Evolutionary conservation across 2,888 invertebrate species (phyloP), one percentile per base, ranked within the genome.

Genomic region (Ochlodes sylvanus): DNA sequence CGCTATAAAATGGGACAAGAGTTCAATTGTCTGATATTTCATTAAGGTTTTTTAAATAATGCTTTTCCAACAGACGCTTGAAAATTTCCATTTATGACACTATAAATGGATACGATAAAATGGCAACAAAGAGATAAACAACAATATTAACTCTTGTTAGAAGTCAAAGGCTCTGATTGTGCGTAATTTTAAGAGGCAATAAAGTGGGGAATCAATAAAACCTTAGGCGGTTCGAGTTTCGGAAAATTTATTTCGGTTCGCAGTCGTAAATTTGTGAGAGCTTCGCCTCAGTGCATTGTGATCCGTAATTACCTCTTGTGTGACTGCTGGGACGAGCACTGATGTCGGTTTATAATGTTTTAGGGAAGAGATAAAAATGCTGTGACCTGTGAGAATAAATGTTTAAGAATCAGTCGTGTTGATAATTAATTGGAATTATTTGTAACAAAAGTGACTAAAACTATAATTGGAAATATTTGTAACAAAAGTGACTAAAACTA

Each of bases 141-240:
- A 63, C 42, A 19, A 63, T 34, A 44, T 21, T 55, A 38, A 52
- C 15, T 38, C 10, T 32, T 55, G 54, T 55, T 42, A 63, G 47
- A 27, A 41, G 44, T 32, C 44, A 64, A 54, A 54, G 44, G 10
- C 62, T 63, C 50, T 47, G 47, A 69, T 63, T 69, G 62, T 76
- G 73, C 71, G 76, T 73, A 75, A 75, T 76, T 76, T 77, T 72
- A 76, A 75, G 75, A 70, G 72, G 71, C 75, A 76, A 73, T 76
- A 74, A 75, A 74, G 70, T 47, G 60, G 64, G 68, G 54, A 74
- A 80, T 76, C 76, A 78, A 77, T 78, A 69, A 70, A 66, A 55
- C 44, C 64, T 63, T 55, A 70, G 57, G 34, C 69, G 66, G 60
- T 58, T 70, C 70, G 58, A 69, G 57, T 72, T 64, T 65, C 52